These are phyloP conservation scores for Laterallus jamaicensis DNA, from an alignment of 2,113 vertebrate species.

Conservation along the genomic window DNA sequence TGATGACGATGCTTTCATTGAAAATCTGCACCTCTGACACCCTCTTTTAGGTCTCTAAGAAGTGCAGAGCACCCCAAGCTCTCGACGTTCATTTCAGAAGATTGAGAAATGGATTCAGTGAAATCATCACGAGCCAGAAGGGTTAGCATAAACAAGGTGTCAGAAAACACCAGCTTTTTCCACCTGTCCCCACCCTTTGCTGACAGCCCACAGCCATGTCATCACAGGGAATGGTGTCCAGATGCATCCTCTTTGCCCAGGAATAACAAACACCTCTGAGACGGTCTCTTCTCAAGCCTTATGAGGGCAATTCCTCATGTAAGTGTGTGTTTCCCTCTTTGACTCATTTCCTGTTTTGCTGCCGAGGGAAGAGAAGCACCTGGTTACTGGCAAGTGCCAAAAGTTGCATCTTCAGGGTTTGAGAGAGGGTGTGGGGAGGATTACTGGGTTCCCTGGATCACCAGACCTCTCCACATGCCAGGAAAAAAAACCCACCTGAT, in stretches of 20 bases:
- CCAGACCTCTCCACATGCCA: not conserved
- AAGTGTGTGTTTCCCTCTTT: not conserved
- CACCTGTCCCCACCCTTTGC: not conserved
- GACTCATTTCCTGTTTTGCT: slow-evolving; percentile 34
- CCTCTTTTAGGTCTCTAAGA: not conserved
- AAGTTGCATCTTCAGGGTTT: not conserved
- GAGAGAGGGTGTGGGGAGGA: not conserved
- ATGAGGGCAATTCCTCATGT: not conserved
- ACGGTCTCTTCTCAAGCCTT: not conserved
- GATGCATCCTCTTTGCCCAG: not conserved
- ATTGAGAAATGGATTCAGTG: not conserved
- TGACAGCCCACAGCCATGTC: not conserved
- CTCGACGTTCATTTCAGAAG: not conserved
- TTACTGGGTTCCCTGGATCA: not conserved
- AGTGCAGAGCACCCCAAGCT: not conserved
- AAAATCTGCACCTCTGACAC: not conserved
- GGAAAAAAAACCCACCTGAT: not conserved
- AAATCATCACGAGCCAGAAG: not conserved
- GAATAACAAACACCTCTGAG: not conserved
- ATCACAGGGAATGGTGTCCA: not conserved
- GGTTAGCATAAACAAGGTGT: not conserved
- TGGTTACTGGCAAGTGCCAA: not conserved
- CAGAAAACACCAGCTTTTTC: not conserved
- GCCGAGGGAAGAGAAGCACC: not conserved
- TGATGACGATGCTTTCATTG: accelerated